phyloP scores from a whole-genome alignment of 2,797 vertebrate species.

The Anniella stebbinsi region DNA sequence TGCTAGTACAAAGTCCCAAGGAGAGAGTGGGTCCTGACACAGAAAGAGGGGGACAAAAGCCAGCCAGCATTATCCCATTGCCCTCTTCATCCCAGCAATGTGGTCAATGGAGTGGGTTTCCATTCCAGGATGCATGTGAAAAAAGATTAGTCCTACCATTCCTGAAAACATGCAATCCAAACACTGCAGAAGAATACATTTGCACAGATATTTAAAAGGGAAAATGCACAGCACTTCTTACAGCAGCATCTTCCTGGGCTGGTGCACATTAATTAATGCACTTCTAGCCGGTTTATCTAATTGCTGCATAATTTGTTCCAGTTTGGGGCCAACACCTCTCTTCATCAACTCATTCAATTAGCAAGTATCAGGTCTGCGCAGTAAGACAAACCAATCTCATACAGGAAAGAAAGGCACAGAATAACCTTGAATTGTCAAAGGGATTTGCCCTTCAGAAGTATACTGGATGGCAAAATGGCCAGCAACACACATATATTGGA shows the following conservation, averaged over 20 bases:
- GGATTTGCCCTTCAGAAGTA: not conserved
- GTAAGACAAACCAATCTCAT: not conserved
- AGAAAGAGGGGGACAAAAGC: not conserved
- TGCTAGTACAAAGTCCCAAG: not conserved
- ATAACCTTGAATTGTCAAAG: fast-evolving
- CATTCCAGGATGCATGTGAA: fast-evolving
- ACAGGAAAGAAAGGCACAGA: fast-evolving
- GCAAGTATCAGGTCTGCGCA: not conserved
- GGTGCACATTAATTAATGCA: constrained; percentile 64
- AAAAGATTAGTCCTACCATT: fast-evolving
- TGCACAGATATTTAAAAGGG: constrained; percentile 34
- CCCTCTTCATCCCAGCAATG: not conserved
- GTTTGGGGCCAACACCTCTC: constrained; percentile 55
- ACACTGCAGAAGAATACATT: constrained; percentile 20
- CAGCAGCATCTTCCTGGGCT: constrained; percentile 31
- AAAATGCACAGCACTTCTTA: constrained; percentile 33
- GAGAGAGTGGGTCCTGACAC: not conserved
- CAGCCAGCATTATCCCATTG: too few species aligned
- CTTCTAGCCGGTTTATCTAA: constrained; percentile 65
- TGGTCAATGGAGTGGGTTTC: not conserved
- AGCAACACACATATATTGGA: not conserved
- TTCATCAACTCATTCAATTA: constrained; percentile 19
- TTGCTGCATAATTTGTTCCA: constrained; percentile 49
- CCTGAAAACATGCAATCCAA: constrained; percentile 10
- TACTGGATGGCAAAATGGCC: not conserved